Conservation (phyloP, 1,140 invertebrate genomes). For the Apis cerana region DNA sequence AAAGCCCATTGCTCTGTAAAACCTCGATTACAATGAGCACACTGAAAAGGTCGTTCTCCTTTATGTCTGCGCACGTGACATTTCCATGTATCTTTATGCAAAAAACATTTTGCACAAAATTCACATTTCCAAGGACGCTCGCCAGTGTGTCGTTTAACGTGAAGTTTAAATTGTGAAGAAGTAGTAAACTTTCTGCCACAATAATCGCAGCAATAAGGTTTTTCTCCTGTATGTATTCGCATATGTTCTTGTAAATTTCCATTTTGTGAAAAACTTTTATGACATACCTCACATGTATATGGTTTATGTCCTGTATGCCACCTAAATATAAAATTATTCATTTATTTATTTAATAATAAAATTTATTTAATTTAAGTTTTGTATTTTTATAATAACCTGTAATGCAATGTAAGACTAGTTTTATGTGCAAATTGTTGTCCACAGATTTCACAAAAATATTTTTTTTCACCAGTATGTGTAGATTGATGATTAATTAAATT, state of each 20-base stretch:
- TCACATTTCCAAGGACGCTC: slow-evolving; percentile 85
- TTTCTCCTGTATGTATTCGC: slow-evolving; percentile 84
- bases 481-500: slow-evolving; percentile 87
- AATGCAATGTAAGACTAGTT: slow-evolving; percentile 86
- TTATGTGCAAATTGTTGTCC: slow-evolving; percentile 88
- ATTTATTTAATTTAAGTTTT: neutral
- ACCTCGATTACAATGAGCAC: slow-evolving; percentile 82
- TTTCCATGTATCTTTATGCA: slow-evolving; percentile 86
- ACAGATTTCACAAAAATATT: slow-evolving; percentile 88
- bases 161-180: slow-evolving; percentile 85
- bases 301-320: slow-evolving; percentile 84
- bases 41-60: slow-evolving; percentile 85
- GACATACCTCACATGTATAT: slow-evolving; percentile 83
- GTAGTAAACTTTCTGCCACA: slow-evolving; percentile 88
- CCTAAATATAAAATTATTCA: slow-evolving; percentile 51
- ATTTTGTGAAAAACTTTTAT: slow-evolving; percentile 84
- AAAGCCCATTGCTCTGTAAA: slow-evolving; percentile 87
- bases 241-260: slow-evolving; percentile 84
- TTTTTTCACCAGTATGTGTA: slow-evolving; percentile 87
- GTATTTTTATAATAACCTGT: slow-evolving; percentile 76
- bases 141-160: slow-evolving; percentile 84
- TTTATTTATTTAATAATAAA: neutral
- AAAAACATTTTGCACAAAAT: slow-evolving; percentile 84
- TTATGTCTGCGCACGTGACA: slow-evolving; percentile 85
- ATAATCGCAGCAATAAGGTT: slow-evolving; percentile 84